Base-by-base conservation (phyloP, 2,113 vertebrate genomes). In the Phyllostomus hastatus region DNA sequence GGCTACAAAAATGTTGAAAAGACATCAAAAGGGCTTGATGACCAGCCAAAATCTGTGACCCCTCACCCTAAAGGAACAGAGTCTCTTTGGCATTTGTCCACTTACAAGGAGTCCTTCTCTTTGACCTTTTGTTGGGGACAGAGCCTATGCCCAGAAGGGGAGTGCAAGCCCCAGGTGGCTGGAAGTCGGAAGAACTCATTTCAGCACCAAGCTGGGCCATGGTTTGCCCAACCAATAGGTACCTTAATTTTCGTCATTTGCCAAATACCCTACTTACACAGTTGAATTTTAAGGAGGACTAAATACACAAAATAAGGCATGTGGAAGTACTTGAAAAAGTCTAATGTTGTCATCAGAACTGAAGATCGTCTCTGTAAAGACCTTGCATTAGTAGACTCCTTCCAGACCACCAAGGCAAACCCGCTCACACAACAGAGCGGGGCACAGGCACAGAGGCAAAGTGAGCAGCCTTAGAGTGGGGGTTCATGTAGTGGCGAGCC, bases 1-100 rank as follows among this genome's bases (percentile, higher is more conserved):
- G n/a, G 35, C 17, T 94, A 88, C 50, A 57, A 38, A 93, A 91
- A 41, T 64, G 15, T 66, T 67, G 5, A 70, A 52, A 28, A 85
- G 46, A 73, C 10, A 69, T 52, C 5, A 41, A n/a, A 93, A 59
- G 11, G 54, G 83, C 15, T 57, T 50, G 41, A 54, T 46, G 48
- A 69, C 69, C 38, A 43, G 16, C 11, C 12, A 6, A 15, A 41
- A 31, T 26, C 12, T 22, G 64, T 82, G 61, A 91, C 5, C 26
- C n/a, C 38, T 87, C 46, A 73, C 35, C 26, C 43, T 22, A 48
- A 85, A 61, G 38, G 43, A 78, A 31, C 46, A 50, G 69, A 66
- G 16, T 9, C 41, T 79, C 41, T 73, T 69, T 12, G 12, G 22
- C 31, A 26, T 78, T 84, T 50, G 17, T 19, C 48, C n/a, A 19